phyloP scores from a whole-genome alignment of 1,140 invertebrate species.

The Halesus radiatus region DNA sequence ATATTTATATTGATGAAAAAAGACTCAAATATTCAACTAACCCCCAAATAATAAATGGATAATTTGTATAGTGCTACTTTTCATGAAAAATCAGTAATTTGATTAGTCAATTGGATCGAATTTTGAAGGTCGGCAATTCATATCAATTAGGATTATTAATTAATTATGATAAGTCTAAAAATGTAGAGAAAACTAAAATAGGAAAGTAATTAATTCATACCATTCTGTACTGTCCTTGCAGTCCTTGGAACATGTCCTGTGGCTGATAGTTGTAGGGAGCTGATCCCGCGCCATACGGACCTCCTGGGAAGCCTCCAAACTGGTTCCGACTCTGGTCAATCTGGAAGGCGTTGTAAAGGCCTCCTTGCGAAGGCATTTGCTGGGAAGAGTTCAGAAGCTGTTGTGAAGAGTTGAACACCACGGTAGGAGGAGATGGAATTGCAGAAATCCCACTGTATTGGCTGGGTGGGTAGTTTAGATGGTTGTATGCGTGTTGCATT shows the following conservation, averaged over 20 bases:
- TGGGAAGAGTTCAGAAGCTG: slow-evolving; percentile 78
- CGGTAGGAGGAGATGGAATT: slow-evolving; percentile 85
- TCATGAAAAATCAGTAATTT: too few relatives aligned
- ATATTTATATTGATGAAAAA: too few relatives aligned
- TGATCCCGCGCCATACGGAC: slow-evolving; percentile 68
- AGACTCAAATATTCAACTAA: too few relatives aligned
- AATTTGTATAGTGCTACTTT: too few relatives aligned
- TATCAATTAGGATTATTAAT: too few relatives aligned
- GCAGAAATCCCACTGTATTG: slow-evolving; percentile 84
- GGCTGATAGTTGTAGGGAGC: slow-evolving; percentile 72
- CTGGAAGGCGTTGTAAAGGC: slow-evolving; percentile 72
- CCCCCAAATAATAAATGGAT: too few relatives aligned
- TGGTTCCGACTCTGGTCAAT: slow-evolving; percentile 67
- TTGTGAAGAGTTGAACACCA: slow-evolving; percentile 83
- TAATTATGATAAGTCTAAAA: too few relatives aligned
- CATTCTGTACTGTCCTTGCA: slow-evolving; percentile 82
- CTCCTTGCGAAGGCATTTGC: slow-evolving; percentile 81
- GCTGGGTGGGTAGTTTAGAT: slow-evolving; percentile 66
- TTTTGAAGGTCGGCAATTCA: too few relatives aligned
- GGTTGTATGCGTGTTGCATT: slow-evolving; percentile 66
- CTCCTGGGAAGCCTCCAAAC: slow-evolving; percentile 67
- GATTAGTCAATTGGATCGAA: too few relatives aligned
- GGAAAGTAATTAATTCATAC: slow-evolving; percentile 64
- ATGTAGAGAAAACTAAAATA: not conserved
- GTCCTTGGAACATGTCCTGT: slow-evolving; percentile 86